phyloP scores from a whole-genome alignment of 2,113 vertebrate species.

The Chloebia gouldiae region DNA sequence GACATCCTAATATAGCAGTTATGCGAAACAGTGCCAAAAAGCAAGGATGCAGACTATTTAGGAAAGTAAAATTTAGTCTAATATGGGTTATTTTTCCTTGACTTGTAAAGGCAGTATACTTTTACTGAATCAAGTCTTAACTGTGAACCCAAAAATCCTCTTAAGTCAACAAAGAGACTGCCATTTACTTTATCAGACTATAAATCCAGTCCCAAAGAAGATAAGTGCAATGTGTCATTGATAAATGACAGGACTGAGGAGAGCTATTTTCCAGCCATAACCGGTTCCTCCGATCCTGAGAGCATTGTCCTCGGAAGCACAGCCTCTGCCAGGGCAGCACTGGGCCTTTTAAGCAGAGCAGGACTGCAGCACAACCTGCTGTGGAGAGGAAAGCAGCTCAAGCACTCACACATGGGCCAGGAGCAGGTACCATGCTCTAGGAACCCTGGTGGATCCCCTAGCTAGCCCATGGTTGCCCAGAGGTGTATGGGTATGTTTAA shows the following conservation, averaged over 20 bases:
- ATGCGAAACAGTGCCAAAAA: neutral
- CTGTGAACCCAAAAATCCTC: neutral
- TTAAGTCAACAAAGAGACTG: slow-evolving; percentile 3
- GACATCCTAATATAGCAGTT: neutral
- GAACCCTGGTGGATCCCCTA: neutral
- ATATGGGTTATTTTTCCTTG: neutral
- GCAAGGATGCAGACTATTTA: neutral
- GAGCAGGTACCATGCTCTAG: neutral
- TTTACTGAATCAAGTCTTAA: neutral
- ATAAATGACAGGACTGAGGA: neutral
- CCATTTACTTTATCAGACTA: neutral
- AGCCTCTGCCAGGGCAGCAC: neutral
- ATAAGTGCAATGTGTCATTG: neutral
- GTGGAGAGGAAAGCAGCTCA: neutral
- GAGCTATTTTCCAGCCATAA: neutral
- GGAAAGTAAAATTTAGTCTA: neutral
- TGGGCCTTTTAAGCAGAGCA: neutral
- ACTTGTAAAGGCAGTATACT: neutral
- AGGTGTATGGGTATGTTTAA: neutral
- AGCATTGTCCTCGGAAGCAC: neutral
- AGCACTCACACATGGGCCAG: neutral
- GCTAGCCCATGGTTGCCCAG: neutral
- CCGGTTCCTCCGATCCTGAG: neutral
- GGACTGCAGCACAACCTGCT: neutral
- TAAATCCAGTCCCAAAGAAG: slow-evolving; percentile 8